These are phyloP conservation scores for Cactoblastis cactorum DNA, from an alignment of 2,888 invertebrate species.

Conservation along the genomic window DNA sequence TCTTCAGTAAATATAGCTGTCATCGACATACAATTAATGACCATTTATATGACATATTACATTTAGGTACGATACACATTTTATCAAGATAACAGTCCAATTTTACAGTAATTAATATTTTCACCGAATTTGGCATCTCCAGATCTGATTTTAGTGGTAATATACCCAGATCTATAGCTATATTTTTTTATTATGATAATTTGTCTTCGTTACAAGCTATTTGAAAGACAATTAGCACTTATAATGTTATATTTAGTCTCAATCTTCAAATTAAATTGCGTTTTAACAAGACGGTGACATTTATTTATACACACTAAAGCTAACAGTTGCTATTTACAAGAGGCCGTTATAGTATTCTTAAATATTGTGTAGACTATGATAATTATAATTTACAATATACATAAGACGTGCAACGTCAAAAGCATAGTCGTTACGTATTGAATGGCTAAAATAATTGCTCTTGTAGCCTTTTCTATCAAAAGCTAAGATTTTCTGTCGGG, in stretches of 20 bases:
- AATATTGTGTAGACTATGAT: conserved; percentile 47
- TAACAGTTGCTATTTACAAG: conserved; percentile 68
- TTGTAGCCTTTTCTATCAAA: conserved; percentile 41
- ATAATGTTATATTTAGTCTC: conserved; percentile 8
- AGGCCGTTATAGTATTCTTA: conserved; percentile 53
- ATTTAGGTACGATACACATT: conserved; percentile 14
- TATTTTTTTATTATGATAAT: background rate
- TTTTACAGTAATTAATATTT: conserved; percentile 4
- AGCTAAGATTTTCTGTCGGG: conserved; percentile 61
- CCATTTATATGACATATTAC: conserved; percentile 12
- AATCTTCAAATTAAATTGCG: conserved; percentile 30
- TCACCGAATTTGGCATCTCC: conserved; percentile 13
- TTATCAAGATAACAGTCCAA: conserved; percentile 13
- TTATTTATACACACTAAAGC: conserved; percentile 39
- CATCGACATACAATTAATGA: conserved; percentile 13
- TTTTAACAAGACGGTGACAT: conserved; percentile 30
- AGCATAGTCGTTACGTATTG: conserved; percentile 27
- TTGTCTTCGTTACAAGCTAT: conserved; percentile 6
- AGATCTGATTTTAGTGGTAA: conserved; percentile 9
- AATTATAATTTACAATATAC: conserved; percentile 60
- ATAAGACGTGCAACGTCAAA: conserved; percentile 21
- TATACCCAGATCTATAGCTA: conserved; percentile 1
- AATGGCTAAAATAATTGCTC: conserved; percentile 21
- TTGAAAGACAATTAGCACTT: conserved; percentile 5
- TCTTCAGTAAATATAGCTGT: conserved; percentile 5